Evolutionary conservation across 2,797 vertebrate species (phyloP).

Genomic region (Eptatretus atami): DNA sequence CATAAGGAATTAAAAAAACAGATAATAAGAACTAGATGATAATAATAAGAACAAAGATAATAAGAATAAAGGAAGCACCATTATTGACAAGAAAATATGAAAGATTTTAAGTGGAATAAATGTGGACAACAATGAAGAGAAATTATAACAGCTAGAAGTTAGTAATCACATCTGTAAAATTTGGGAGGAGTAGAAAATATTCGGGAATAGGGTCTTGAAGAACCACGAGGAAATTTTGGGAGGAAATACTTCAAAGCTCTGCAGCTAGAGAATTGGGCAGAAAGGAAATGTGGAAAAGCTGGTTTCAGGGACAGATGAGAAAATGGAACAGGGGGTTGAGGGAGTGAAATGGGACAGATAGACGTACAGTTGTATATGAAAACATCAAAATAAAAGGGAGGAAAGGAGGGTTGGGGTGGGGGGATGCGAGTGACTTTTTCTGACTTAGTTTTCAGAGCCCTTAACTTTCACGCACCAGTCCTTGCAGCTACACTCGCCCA

Average conservation of each 20-base stretch:
- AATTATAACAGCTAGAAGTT: too few species aligned
- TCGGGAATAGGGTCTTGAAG: too few species aligned
- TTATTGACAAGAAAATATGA: slow-evolving; percentile 18
- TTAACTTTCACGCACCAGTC: too few species aligned
- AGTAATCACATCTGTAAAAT: too few species aligned
- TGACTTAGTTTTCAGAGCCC: too few species aligned
- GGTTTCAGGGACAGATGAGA: slow-evolving; percentile 35
- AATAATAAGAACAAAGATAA: slow-evolving; percentile 19
- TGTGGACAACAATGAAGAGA: too few species aligned
- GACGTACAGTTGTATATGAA: slow-evolving; percentile 10
- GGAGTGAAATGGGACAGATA: slow-evolving; percentile 5
- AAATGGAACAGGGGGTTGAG: slow-evolving; percentile 15
- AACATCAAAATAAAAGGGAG: slow-evolving; percentile 8
- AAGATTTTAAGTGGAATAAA: slow-evolving; percentile 10
- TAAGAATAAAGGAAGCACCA: slow-evolving; percentile 18
- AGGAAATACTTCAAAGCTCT: not conserved
- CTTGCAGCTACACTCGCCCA: too few species aligned
- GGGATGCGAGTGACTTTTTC: slow-evolving; percentile 15
- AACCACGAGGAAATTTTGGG: not conserved
- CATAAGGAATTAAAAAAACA: slow-evolving; percentile 9
- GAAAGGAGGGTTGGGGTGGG: slow-evolving; percentile 11
- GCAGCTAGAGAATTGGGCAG: not conserved
- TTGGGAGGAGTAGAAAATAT: too few species aligned
- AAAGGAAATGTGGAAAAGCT: slow-evolving; percentile 35
- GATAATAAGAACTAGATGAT: slow-evolving; percentile 7